Evolutionary conservation across 2,113 vertebrate species (phyloP).

Genomic region (Acinonyx jubatus): DNA sequence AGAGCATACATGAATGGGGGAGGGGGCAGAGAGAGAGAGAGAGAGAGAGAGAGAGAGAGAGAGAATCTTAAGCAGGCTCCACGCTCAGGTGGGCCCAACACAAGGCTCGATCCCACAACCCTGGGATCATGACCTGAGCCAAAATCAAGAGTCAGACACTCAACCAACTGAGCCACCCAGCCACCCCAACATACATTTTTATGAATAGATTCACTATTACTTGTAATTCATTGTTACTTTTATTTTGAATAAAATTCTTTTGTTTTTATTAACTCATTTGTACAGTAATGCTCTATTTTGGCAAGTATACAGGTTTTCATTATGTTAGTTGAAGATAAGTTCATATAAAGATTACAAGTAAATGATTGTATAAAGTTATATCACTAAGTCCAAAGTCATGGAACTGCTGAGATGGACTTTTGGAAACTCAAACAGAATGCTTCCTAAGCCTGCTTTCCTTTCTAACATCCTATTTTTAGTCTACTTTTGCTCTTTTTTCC

Average conservation of each 20-base stretch:
- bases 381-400: background rate
- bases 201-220: background rate
- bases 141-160: background rate
- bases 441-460: background rate
- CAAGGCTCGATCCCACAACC: too few species aligned
- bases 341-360: background rate
- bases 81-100: too few species aligned
- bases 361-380: background rate
- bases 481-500: background rate
- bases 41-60: too few species aligned
- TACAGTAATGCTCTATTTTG: background rate
- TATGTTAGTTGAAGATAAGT: background rate
- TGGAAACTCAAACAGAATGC: background rate
- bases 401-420: background rate
- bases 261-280: background rate
- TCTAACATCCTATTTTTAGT: background rate
- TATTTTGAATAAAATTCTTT: slow-evolving; percentile 4
- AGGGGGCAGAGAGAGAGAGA: too few species aligned
- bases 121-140: background rate
- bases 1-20: too few species aligned
- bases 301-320: background rate
- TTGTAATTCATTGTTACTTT: slow-evolving; percentile 9
- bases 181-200: background rate
- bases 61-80: too few species aligned
- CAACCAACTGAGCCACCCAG: background rate